Base-by-base conservation (phyloP, 2,888 invertebrate species). In the Heliothis peltigera region DNA sequence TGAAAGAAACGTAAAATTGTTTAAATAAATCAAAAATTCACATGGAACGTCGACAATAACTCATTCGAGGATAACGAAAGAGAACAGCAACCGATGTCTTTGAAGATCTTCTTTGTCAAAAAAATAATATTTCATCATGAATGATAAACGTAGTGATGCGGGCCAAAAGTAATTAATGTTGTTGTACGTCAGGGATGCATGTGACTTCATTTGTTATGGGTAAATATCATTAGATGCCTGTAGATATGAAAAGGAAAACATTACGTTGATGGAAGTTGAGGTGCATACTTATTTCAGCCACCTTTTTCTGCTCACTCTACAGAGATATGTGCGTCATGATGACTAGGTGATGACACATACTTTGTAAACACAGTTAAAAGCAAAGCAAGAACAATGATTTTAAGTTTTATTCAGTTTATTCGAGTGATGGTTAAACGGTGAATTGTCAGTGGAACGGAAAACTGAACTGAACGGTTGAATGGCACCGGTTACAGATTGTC, bases 331-430 rank as follows among this genome's bases (percentile, higher is more conserved):
- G 62, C 65, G 73, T 73, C 77, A 76, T 63, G 35, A 63, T 62
- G 63, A 60, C 56, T n/a, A n/a, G n/a, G n/a, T n/a, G n/a, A n/a
- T n/a, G n/a, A n/a, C n/a, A 56, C 51, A 57, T 25, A 52, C 10
- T 64, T 60, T 42, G n/a, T 35, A 54, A 60, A 58, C 39, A 51
- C 46, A 51, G 48, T 54, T 42, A 49, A 10, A 39, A n/a, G n/a
- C n/a, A n/a, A 21, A 47, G 18, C 48, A 55, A 62, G 28, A 39
- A 59, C 70, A 73, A 79, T 69, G 32, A 56, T 73, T 77, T 76
- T 79, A 43, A 76, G 81, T 77, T 80, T 39, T 63, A 80, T 77
- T 84, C 82, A 66, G 83, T 83, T 82, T 68, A 70, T 70, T 81
- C 77, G 47, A 82, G 83, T 82, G 74, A 70, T 52, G 54, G 64